Conservation (phyloP, 2,113 vertebrate genomes). For the Macrotis lagotis region DNA sequence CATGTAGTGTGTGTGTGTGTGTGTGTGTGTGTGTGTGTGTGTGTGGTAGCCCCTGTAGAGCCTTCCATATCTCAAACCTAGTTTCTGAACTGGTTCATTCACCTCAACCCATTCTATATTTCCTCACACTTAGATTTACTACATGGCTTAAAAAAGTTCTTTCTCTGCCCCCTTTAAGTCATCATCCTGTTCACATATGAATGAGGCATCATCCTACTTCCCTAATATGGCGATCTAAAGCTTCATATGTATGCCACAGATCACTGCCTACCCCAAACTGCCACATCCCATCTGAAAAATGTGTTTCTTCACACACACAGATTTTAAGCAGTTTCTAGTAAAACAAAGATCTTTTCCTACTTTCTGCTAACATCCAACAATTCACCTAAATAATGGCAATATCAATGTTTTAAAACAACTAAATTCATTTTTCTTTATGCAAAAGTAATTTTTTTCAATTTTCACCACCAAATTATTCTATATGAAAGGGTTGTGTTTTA, state of each 20-base stretch:
- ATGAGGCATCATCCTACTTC: background rate
- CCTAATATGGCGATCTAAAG: background rate
- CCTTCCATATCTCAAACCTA: no score
- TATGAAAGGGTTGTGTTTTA: background rate
- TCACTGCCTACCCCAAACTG: background rate
- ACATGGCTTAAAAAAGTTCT: background rate
- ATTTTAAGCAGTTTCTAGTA: background rate
- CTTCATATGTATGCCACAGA: background rate
- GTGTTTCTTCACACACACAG: background rate
- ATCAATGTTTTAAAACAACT: background rate
- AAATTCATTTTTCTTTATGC: background rate
- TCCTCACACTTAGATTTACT: background rate
- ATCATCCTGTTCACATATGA: background rate
- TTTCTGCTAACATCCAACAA: background rate
- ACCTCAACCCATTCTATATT: background rate
- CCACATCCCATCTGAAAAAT: background rate
- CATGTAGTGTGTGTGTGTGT: background rate
- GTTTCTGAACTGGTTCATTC: background rate
- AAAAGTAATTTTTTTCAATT: background rate
- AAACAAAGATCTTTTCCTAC: background rate
- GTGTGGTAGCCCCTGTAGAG: no score
- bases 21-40: no score
- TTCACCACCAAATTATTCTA: background rate
- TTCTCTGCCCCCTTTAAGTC: background rate
- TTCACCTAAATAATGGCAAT: background rate